Evolutionary conservation across 2,888 invertebrate genomes (phyloP), one percentile per base, ranked within the genome.

Genomic region (Glaucopsyche alexis): DNA sequence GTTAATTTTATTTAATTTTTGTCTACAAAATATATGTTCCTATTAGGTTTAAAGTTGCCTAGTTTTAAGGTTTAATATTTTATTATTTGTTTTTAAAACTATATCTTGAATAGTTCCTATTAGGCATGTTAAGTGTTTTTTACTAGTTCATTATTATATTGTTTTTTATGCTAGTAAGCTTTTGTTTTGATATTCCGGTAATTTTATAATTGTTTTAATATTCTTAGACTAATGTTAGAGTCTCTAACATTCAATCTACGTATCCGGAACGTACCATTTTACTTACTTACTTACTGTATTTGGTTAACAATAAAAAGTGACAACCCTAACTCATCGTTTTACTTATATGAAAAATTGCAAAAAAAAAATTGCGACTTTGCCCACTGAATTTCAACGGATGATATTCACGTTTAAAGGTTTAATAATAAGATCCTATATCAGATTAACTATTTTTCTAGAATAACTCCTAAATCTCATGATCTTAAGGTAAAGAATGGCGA

Each of bases 141-240:
- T 49, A 49, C 49, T 49, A 49, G 14, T 49, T 49, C 49, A 49
- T 49, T 49, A 49, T 49, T 49, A 49, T 49, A 49, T 49, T 49
- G n/a, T 13, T 49, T 49, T 49, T 49, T 47, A 47, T 47, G 47
- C 49, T 49, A 49, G 49, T 49, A 67, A 49, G 49, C 49, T 49
- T 49, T 49, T 49, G 49, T 49, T 49, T 49, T 49, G 13, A 49
- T 13, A 49, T 49, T 49, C 49, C 49, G 49, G 49, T 49, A 49
- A 49, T 49, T 49, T 49, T 49, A 49, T 49, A 49, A 49, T 49
- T 49, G 49, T 49, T 49, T 49, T 49, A 49, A 49, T 49, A 49
- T 49, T 49, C 13, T 49, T 49, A 49, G 49, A 49, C 49, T 49
- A 49, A 49, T 49, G 49, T 49, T 13, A 49, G 13, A 49, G 13